Evolutionary conservation across 2,797 vertebrate genomes (phyloP).

Genomic region (Xenopus petersii): DNA sequence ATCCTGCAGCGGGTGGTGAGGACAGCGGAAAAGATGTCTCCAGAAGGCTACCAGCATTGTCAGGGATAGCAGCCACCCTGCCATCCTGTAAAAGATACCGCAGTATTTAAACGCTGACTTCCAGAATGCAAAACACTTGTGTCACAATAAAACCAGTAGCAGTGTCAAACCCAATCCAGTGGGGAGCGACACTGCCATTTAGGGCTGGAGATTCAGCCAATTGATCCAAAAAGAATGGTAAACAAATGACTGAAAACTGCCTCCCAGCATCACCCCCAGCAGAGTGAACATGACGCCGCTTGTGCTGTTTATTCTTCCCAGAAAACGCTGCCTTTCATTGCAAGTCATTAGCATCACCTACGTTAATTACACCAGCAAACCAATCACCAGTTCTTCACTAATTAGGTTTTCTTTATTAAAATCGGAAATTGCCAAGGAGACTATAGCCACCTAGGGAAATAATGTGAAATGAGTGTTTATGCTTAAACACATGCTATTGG

Average conservation of each 20-base stretch:
- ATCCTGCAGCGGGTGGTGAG: too few relatives aligned
- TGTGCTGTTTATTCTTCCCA: constrained; percentile 72
- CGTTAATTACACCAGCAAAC: constrained; percentile 98
- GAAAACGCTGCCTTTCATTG: constrained; percentile 88
- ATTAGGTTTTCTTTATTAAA: constrained; percentile 97
- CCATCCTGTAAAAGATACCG: too few relatives aligned
- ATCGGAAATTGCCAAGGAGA: constrained; percentile 89
- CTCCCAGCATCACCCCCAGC: constrained; percentile 14
- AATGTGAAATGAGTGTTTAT: constrained; percentile 81
- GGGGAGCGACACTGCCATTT: not conserved
- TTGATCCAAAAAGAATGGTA: not conserved
- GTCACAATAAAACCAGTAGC: not conserved
- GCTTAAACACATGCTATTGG: constrained; percentile 67
- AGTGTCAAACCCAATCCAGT: not conserved
- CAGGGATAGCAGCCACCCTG: too few relatives aligned
- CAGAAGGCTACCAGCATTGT: too few relatives aligned
- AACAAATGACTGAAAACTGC: too few relatives aligned
- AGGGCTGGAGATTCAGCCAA: not conserved
- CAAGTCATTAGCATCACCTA: constrained; percentile 98
- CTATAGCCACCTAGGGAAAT: constrained; percentile 89
- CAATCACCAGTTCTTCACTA: constrained; percentile 95
- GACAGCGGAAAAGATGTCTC: too few relatives aligned
- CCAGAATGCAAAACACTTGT: not conserved
- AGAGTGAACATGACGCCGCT: constrained; percentile 27
- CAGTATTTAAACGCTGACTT: too few relatives aligned